Base-by-base conservation (phyloP, 2,797 vertebrate species). In the Phoxinus dragarum region DNA sequence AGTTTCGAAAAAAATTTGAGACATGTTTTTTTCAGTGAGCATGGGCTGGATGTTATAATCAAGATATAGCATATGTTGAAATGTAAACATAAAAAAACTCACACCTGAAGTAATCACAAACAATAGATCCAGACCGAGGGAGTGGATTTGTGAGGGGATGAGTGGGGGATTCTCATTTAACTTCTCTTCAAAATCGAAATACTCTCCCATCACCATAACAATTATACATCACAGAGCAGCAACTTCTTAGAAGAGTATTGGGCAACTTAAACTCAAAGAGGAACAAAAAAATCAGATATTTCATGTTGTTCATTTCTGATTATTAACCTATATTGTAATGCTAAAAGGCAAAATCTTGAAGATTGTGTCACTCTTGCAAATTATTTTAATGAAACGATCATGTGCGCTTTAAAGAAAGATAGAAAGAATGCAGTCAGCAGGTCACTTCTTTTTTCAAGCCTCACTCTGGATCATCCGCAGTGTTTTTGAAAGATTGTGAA, bases 401-500 rank as follows among this genome's bases (percentile, higher is more conserved):
- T 54, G 4, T 80, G 76, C 19, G 16, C n/a, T 12, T 36, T 42
- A 82, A 61, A 44, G 23, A 85, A 23, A 66, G 78, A 67, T n/a
- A 77, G 72, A 47, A n/a, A 73, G 80, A 49, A 56, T 61, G 64
- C 54, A 79, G 73, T 64, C 59, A 79, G 80, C 44, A 56, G 80
- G 80, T 64, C 56, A 80, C 84, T 81, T 88, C 81, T 74, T 82
- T 88, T 83, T 87, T 88, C 54, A 79, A 86, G 85, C 66, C 77
- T 79, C 49, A 0, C 71, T 76, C 66, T 86, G 81, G 49, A 72
- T 74, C 69, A 64, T 56, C 54, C 14, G 34, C 73, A 69, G 27
- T 85, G 66, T 84, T 88, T 87, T 84, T 82, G 59, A 81, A 80
- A 78, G 85, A 86, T 90, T 91, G 86, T 89, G 88, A 87, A 90